These are phyloP conservation scores for Elanoides forficatus DNA, from an alignment of 2,113 vertebrate species.

Conservation along the genomic window DNA sequence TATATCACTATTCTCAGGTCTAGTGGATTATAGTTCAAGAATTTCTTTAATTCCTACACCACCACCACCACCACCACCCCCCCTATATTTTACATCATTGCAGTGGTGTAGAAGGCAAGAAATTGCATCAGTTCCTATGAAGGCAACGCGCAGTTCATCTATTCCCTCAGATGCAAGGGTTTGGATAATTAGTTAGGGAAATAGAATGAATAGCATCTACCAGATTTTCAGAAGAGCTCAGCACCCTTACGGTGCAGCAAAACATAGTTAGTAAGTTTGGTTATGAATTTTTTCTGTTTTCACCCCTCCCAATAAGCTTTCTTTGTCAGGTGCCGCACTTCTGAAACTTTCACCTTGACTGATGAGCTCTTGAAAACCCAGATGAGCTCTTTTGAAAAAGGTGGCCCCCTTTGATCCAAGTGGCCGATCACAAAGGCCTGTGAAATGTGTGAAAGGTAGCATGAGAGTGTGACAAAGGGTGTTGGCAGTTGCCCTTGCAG, in stretches of 20 bases:
- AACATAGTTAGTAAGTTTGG: background rate
- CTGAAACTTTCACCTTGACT: background rate
- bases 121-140: background rate
- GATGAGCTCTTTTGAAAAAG: background rate
- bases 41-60: too few species aligned
- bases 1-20: background rate
- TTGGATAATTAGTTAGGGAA: background rate
- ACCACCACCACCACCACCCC: too few species aligned
- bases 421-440: background rate
- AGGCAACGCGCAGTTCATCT: background rate
- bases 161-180: background rate
- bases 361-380: background rate
- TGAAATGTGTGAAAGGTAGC: background rate
- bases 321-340: background rate
- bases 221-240: background rate
- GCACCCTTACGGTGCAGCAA: background rate
- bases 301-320: background rate
- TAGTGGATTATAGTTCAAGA: background rate
- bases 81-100: background rate
- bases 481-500: background rate
- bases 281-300: background rate
- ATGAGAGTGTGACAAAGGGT: background rate
- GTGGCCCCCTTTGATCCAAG: background rate
- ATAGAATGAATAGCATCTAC: background rate
- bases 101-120: background rate